Percentiles rank a stretch among this genome's conserved stretches.
phyloP scores from a whole-genome alignment of 2,797 vertebrate genomes.

The Xerus rutilus region DNA sequence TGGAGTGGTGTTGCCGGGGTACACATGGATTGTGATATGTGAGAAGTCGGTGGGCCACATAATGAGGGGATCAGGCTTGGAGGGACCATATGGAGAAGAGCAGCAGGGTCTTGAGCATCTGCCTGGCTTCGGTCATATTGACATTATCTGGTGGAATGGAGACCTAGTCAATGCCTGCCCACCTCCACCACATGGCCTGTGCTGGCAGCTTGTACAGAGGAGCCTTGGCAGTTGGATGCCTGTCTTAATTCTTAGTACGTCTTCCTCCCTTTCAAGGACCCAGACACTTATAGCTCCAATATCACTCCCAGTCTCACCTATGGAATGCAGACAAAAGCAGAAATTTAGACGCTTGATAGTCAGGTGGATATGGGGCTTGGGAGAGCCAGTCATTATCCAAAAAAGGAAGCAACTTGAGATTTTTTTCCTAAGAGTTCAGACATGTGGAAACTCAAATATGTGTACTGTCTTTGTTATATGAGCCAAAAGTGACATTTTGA shows the following conservation, averaged over 20 bases:
- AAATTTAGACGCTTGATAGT: not conserved
- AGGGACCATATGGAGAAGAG: not conserved
- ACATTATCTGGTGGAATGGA: not conserved
- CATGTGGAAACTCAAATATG: not conserved
- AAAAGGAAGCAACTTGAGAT: not conserved
- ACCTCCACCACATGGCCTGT: fast-evolving
- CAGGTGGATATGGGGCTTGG: fast-evolving
- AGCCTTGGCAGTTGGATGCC: not conserved
- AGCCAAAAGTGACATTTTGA: not conserved
- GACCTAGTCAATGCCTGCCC: too few relatives aligned
- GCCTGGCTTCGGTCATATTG: not conserved
- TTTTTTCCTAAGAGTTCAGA: not conserved
- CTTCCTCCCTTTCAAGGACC: not conserved
- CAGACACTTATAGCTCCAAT: not conserved
- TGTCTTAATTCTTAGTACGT: not conserved
- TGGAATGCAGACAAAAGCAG: not conserved
- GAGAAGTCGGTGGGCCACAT: not conserved
- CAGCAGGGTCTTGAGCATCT: not conserved
- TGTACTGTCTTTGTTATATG: not conserved
- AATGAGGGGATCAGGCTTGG: not conserved
- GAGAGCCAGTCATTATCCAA: not conserved
- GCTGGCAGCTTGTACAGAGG: not conserved
- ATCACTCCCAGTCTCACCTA: not conserved
- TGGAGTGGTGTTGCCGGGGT: not conserved
- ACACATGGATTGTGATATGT: fast-evolving